These are phyloP conservation scores for Calameuta pallipes DNA, from an alignment of 2,888 invertebrate species.

Conservation along the genomic window DNA sequence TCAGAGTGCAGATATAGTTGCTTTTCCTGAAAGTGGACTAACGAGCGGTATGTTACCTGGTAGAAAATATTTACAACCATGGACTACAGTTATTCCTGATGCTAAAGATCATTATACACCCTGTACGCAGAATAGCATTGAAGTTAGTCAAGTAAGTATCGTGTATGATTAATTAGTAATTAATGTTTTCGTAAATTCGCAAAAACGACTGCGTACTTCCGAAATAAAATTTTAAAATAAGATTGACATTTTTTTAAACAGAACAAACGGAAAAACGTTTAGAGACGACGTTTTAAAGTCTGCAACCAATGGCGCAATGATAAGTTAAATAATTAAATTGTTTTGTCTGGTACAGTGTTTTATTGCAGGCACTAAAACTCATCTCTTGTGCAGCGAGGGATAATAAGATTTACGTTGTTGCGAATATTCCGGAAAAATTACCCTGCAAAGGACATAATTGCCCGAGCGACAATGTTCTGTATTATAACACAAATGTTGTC, in stretches of 20 bases:
- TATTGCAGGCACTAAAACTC: slow-evolving; percentile 52
- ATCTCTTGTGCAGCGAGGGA: slow-evolving; percentile 66
- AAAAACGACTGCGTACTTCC: neutral
- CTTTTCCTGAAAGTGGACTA: slow-evolving; percentile 70
- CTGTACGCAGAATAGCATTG: slow-evolving; percentile 29
- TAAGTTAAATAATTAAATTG: neutral
- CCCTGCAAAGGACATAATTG: slow-evolving; percentile 54
- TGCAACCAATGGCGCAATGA: neutral
- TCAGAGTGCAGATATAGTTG: slow-evolving; percentile 70
- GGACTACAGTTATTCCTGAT: slow-evolving; percentile 44
- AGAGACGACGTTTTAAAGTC: neutral
- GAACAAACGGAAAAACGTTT: neutral
- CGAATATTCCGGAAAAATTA: slow-evolving; percentile 67
- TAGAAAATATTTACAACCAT: slow-evolving; percentile 37
- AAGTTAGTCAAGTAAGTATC: slow-evolving; percentile 35
- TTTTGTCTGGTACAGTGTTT: slow-evolving; percentile 5
- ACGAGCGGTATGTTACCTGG: slow-evolving; percentile 51
- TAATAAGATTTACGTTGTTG: slow-evolving; percentile 66
- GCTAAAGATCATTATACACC: slow-evolving; percentile 38
- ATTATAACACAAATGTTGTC: slow-evolving; percentile 70
- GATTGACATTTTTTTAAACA: neutral
- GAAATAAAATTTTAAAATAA: too few relatives aligned
- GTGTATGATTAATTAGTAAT: neutral
- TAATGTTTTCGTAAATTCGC: too few relatives aligned
- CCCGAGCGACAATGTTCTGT: slow-evolving; percentile 47